A percentile compares a stretch with the other conserved stretches of the same genome.
These are phyloP conservation scores for Zeus faber DNA, from an alignment of 2,113 vertebrate species.

Conservation along the genomic window DNA sequence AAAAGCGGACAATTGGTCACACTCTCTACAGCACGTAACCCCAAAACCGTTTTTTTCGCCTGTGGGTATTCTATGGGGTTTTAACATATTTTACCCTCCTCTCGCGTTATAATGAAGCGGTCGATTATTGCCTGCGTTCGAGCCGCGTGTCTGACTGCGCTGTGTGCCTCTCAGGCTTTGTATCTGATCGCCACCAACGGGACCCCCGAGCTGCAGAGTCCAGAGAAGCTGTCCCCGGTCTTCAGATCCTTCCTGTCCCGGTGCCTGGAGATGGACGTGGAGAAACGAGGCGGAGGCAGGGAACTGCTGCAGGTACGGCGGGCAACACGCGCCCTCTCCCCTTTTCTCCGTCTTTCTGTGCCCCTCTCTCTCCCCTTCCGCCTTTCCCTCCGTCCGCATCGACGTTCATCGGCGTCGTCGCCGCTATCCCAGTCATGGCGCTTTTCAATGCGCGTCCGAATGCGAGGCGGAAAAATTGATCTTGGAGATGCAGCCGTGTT, in stretches of 20 bases:
- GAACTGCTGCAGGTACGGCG: constrained; percentile 71
- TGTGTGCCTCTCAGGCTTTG: constrained; percentile 63
- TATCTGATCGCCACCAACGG: constrained; percentile 79
- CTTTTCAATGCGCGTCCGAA: no score
- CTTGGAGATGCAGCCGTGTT: no score
- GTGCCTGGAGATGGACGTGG: constrained; percentile 78
- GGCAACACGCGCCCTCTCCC: not conserved
- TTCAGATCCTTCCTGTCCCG: constrained; percentile 74
- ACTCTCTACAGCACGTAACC: no score
- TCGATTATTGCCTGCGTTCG: no score
- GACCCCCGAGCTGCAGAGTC: constrained; percentile 77
- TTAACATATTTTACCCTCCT: constrained; percentile 1
- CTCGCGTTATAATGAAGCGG: no score
- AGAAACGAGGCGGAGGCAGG: constrained; percentile 72
- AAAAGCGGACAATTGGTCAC: not conserved
- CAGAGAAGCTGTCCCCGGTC: constrained; percentile 74
- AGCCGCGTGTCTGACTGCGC: no score
- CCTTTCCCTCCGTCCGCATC: not conserved
- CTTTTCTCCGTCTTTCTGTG: not conserved
- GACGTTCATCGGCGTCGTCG: no score
- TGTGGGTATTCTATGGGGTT: not conserved
- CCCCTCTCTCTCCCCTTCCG: not conserved
- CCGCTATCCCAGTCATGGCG: no score
- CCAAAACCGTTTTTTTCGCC: not conserved
- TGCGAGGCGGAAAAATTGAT: no score